Conservation (phyloP, 2,888 invertebrate species). For the Serripes groenlandicus region DNA sequence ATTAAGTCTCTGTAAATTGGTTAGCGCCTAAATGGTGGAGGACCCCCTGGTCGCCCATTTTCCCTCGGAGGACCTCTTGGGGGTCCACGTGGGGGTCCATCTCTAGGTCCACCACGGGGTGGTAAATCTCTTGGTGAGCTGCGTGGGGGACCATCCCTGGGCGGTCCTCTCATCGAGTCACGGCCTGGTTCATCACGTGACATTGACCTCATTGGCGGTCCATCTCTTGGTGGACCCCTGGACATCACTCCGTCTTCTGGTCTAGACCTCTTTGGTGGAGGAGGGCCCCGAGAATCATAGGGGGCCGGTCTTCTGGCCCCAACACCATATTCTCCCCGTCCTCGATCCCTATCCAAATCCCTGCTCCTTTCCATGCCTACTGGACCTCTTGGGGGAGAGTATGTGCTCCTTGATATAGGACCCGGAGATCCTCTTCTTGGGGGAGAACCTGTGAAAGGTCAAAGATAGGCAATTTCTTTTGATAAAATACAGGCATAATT, state of each 20-base stretch:
- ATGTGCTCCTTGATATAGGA: slow-evolving; percentile 49
- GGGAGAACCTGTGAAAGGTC: slow-evolving; percentile 37
- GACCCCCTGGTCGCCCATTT: slow-evolving; percentile 33
- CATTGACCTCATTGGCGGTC: slow-evolving; percentile 47
- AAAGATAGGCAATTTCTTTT: background rate
- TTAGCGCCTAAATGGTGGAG: slow-evolving; percentile 43
- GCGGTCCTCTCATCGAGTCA: slow-evolving; percentile 48
- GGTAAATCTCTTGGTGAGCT: slow-evolving; percentile 51
- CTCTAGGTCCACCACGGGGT: slow-evolving; percentile 36
- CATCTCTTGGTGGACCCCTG: slow-evolving; percentile 57
- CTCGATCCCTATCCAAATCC: slow-evolving; percentile 66
- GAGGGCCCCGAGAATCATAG: slow-evolving; percentile 71
- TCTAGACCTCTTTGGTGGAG: slow-evolving; percentile 75
- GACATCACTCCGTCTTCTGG: slow-evolving; percentile 66
- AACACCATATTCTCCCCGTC: slow-evolving; percentile 66
- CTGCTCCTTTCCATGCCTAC: slow-evolving; percentile 46
- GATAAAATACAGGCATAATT: too few relatives aligned
- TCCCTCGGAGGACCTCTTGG: slow-evolving; percentile 48
- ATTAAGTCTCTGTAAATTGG: too few relatives aligned
- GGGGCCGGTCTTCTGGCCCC: slow-evolving; percentile 71
- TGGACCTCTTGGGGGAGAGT: slow-evolving; percentile 49
- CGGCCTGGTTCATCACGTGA: slow-evolving; percentile 46
- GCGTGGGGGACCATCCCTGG: slow-evolving; percentile 39
- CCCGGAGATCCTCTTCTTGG: slow-evolving; percentile 63
- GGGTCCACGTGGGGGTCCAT: slow-evolving; percentile 11